Conservation (phyloP, 2,888 invertebrate genomes). For the Parnassius mnemosyne region DNA sequence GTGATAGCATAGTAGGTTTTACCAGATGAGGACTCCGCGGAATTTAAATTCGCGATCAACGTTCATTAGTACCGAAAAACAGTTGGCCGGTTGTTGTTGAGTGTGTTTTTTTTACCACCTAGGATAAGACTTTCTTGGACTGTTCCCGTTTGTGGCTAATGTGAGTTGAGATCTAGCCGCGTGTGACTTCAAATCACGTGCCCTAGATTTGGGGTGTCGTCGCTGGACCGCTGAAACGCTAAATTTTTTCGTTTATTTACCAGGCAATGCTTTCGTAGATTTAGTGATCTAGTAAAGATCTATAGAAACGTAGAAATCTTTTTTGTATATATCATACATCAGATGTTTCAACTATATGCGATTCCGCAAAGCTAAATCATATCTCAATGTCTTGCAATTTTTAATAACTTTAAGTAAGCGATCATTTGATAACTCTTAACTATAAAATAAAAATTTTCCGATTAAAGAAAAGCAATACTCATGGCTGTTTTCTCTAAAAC, state of each 20-base stretch:
- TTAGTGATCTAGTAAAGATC: constrained; percentile 23
- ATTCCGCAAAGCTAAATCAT: constrained; percentile 44
- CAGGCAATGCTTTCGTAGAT: constrained; percentile 58
- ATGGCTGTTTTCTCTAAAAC: constrained; percentile 36
- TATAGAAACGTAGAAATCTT: too few species aligned
- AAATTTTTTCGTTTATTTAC: constrained; percentile 60
- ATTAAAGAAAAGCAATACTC: constrained; percentile 32
- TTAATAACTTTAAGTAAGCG: constrained; percentile 17
- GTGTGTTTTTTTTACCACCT: constrained; percentile 48
- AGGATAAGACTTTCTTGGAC: constrained; percentile 59
- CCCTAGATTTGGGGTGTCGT: constrained; percentile 69
- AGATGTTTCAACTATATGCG: constrained; percentile 45
- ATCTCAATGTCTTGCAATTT: constrained; percentile 30
- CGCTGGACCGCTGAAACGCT: constrained; percentile 62
- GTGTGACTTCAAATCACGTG: constrained; percentile 65
- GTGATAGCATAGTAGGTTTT: constrained; percentile 45
- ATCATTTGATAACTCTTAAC: background rate
- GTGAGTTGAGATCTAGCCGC: constrained; percentile 68
- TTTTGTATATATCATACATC: too few species aligned
- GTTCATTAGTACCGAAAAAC: constrained; percentile 40
- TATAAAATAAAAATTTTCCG: background rate
- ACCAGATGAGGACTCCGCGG: constrained; percentile 69
- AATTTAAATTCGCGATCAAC: constrained; percentile 52
- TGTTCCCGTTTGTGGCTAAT: constrained; percentile 70
- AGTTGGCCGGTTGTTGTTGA: constrained; percentile 56